Percentiles rank a stretch among this genome's conserved stretches.
Evolutionary conservation across 1,140 invertebrate species (phyloP).

Genomic region (Thalassaphorura encarpata): DNA sequence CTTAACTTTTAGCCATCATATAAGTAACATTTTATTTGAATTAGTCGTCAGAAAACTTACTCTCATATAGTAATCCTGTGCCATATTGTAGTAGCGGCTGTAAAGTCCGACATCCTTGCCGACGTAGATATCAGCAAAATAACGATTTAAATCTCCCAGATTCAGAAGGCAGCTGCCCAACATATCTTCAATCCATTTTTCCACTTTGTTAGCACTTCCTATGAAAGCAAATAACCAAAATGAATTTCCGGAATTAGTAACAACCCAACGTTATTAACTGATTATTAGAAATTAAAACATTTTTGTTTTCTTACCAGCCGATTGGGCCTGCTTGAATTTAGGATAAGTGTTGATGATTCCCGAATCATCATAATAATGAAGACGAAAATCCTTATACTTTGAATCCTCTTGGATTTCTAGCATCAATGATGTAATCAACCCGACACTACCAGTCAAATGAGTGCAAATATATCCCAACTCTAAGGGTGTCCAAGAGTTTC

Average conservation of each 20-base stretch:
- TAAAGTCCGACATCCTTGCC: background rate
- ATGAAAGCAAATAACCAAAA: background rate
- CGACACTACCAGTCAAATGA: too few species aligned
- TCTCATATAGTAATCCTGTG: constrained; percentile 22
- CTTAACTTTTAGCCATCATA: background rate
- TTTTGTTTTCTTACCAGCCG: too few species aligned
- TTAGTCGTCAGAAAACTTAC: constrained; percentile 5
- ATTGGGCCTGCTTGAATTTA: too few species aligned
- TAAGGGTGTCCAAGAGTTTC: too few species aligned
- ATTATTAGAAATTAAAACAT: too few species aligned
- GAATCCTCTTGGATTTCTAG: too few species aligned
- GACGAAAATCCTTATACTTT: too few species aligned
- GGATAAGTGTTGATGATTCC: too few species aligned
- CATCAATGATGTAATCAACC: too few species aligned
- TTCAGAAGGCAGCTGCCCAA: constrained; percentile 20
- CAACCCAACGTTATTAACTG: background rate
- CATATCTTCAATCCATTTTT: constrained; percentile 18
- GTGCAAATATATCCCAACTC: too few species aligned
- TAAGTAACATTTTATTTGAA: too few species aligned
- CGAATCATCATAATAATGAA: too few species aligned
- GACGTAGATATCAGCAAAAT: constrained; percentile 17
- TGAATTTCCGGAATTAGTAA: background rate
- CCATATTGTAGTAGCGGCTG: constrained; percentile 12
- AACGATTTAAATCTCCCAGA: constrained; percentile 27
- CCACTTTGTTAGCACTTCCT: background rate